phyloP scores from a whole-genome alignment of 2,797 vertebrate species.

The Enteromius radiatus region DNA sequence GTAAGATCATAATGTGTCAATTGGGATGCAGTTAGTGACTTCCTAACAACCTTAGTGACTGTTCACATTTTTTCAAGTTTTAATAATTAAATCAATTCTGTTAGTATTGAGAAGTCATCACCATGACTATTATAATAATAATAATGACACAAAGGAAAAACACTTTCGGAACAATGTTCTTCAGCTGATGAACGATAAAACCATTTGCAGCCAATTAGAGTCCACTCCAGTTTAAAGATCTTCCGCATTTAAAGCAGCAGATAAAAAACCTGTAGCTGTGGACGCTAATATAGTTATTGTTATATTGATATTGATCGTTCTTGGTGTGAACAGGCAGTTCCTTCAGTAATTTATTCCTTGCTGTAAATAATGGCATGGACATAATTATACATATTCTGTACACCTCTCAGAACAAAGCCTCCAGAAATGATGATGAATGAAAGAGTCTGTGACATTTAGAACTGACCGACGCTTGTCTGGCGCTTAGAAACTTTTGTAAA shows the following conservation, averaged over 20 bases:
- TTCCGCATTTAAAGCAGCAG: background rate
- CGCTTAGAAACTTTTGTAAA: background rate
- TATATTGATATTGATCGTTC: background rate
- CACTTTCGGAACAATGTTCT: background rate
- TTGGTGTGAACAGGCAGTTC: background rate
- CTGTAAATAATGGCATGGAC: background rate
- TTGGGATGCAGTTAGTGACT: background rate
- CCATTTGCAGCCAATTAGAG: background rate
- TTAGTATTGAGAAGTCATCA: background rate
- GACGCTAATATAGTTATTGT: background rate
- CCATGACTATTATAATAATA: background rate
- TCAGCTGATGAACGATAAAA: too few relatives aligned
- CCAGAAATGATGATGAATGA: background rate
- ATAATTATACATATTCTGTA: background rate
- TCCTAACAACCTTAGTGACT: background rate
- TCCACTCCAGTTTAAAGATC: background rate
- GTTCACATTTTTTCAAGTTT: background rate
- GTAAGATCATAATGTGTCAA: too few relatives aligned
- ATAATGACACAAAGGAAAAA: background rate
- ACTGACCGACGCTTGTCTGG: background rate
- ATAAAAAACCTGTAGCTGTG: background rate
- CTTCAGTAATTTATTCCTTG: background rate
- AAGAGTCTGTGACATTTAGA: constrained; percentile 19
- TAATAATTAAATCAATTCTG: background rate
- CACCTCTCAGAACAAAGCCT: constrained; percentile 13